These are phyloP conservation scores for Molorchus minor DNA, from an alignment of 2,888 invertebrate species.

Conservation along the genomic window DNA sequence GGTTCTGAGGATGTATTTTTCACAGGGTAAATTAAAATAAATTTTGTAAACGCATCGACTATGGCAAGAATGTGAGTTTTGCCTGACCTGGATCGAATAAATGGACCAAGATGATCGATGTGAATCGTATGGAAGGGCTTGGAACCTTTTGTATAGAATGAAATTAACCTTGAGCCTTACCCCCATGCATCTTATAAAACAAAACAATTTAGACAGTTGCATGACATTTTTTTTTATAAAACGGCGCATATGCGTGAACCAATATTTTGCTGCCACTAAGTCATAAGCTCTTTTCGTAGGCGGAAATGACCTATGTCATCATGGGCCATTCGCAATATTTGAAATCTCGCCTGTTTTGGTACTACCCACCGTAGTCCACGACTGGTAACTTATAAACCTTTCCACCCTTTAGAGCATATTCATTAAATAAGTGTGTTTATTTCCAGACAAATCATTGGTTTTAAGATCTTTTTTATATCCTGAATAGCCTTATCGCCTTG, in stretches of 20 bases:
- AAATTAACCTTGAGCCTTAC: constrained; percentile 26
- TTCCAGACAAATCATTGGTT: no score
- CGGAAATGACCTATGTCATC: not conserved
- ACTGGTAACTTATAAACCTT: constrained; percentile 15
- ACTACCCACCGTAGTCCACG: no score
- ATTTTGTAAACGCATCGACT: no score
- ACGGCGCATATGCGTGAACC: constrained; percentile 29
- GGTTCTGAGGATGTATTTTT: constrained; percentile 8
- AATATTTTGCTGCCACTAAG: constrained; percentile 19
- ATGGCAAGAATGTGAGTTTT: constrained; percentile 22
- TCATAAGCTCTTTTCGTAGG: no score
- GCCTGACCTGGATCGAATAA: constrained; percentile 23
- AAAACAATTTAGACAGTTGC: constrained; percentile 23
- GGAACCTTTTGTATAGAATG: constrained; percentile 32
- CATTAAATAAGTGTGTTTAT: constrained; percentile 4
- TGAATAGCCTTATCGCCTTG: no score
- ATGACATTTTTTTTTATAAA: constrained; percentile 30
- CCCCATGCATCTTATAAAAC: constrained; percentile 22
- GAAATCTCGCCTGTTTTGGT: no score
- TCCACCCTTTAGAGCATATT: constrained; percentile 16
- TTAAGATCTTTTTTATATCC: no score
- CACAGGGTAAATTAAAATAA: constrained; percentile 22
- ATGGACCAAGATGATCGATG: constrained; percentile 30
- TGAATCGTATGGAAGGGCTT: constrained; percentile 35
- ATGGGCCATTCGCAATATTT: no score